phyloP scores from a whole-genome alignment of 1,140 invertebrate genomes.

The Camponotus pennsylvanicus region DNA sequence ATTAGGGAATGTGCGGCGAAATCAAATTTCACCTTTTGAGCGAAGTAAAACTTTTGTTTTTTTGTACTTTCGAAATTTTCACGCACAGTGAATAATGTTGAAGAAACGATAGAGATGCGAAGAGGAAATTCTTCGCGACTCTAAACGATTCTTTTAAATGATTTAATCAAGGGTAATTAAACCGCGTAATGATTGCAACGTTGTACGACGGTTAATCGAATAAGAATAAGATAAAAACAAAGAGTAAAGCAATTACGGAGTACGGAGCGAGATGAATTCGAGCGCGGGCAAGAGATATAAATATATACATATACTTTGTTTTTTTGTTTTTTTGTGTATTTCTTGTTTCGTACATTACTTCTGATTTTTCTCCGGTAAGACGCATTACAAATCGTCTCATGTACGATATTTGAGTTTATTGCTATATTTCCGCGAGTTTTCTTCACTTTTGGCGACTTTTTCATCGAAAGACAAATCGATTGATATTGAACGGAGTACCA shows the following conservation, averaged over 20 bases:
- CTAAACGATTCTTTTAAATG: too few species aligned
- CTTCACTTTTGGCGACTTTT: slow-evolving; percentile 48
- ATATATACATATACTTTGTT: slow-evolving; percentile 60
- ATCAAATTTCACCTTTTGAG: not conserved
- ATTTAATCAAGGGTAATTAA: too few species aligned
- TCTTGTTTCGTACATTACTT: slow-evolving; percentile 71
- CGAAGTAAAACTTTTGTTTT: slow-evolving; percentile 14
- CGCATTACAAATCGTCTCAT: slow-evolving; percentile 65
- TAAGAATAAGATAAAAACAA: too few species aligned
- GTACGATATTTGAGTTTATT: slow-evolving; percentile 69
- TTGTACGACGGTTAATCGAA: too few species aligned
- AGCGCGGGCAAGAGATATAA: slow-evolving; percentile 48
- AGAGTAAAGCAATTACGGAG: slow-evolving; percentile 59
- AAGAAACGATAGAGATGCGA: not conserved
- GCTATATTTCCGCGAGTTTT: slow-evolving; percentile 43
- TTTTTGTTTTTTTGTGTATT: slow-evolving; percentile 72
- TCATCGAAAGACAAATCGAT: slow-evolving; percentile 32
- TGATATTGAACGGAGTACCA: slow-evolving; percentile 6
- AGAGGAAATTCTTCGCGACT: not conserved
- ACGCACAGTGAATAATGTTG: not conserved
- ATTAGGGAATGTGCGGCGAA: not conserved
- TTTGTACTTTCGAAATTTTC: slow-evolving; percentile 10
- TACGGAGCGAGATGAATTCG: slow-evolving; percentile 62
- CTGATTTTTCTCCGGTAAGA: slow-evolving; percentile 63
- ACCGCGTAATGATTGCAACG: too few species aligned